Base-by-base conservation (phyloP, 2,797 vertebrate genomes). In the Lophura swinhoii region DNA sequence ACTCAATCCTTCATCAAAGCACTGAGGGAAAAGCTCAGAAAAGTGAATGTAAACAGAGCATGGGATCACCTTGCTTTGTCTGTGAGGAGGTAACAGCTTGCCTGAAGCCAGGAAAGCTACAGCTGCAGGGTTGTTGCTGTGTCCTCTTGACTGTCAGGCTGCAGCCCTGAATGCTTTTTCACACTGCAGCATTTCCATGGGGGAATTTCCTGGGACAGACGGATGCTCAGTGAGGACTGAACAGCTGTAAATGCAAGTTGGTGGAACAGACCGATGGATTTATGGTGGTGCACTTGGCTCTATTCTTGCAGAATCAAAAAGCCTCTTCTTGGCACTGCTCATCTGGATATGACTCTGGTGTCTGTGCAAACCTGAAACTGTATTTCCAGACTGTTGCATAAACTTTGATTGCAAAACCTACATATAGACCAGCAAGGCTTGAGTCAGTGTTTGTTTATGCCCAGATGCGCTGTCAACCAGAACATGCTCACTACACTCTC, bases 341-440 rank as follows among this genome's bases (percentile, higher is more conserved):
- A 94, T 26, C 29, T 63, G 53, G n/a, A 29, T 68, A 33, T 49
- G 41, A 81, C 37, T 24, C 53, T 43, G 58, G 46, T 1, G 1
- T 44, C 23, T 78, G 37, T n/a, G 15, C 87, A 63, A 76, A 76
- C 26, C 67, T 79, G 37, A 74, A 80, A 70, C 63, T 76, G 3
- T 37, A 46, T 81, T 95, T 90, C 39, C 76, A 92, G 48, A 60
- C 53, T 85, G 48, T 73, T 90, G 39, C 64, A 49, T 58, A 53
- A 89, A 71, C 56, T 64, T 8, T 44, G 67, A 71, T 92, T 93
- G 83, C 85, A 64, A 84, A 93, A 85, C 33, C 33, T 84, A 29
- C 2, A 0, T 69, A 26, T 4, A 76, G 46, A 67, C 28, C 48
- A 53, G 26, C 46, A 24, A 66, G 76, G 63, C 58, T 55, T 69